Percentiles rank a stretch among this genome's conserved stretches.
phyloP scores from a whole-genome alignment of 1,140 invertebrate species.

The Notospermus geniculatus region DNA sequence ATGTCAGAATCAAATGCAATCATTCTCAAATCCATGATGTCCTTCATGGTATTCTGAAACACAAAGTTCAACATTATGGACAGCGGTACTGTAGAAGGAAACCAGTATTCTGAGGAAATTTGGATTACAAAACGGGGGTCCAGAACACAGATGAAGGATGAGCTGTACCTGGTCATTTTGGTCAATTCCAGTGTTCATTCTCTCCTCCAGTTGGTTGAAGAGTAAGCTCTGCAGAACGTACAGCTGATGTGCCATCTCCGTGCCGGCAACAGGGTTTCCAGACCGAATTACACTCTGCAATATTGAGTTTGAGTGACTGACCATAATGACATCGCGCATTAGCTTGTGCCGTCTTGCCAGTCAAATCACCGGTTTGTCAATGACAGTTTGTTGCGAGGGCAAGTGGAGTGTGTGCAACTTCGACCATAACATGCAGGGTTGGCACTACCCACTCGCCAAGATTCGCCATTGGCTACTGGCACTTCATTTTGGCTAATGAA shows the following conservation, averaged over 20 bases:
- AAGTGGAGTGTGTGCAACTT: no score
- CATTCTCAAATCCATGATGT: constrained; percentile 86
- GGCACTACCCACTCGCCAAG: no score
- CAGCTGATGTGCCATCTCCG: constrained; percentile 93
- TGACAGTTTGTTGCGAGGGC: no score
- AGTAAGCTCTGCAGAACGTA: constrained; percentile 88
- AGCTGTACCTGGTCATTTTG: constrained; percentile 69
- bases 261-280: constrained; percentile 60
- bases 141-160: no score
- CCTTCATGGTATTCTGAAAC: constrained; percentile 78
- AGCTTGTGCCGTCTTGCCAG: no score
- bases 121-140: neutral
- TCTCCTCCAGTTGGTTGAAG: constrained; percentile 81
- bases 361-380: no score
- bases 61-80: constrained; percentile 22
- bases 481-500: no score
- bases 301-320: neutral
- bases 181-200: constrained; percentile 84
- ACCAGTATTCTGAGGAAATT: neutral
- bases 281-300: constrained; percentile 27
- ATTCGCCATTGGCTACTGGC: no score
- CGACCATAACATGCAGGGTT: no score
- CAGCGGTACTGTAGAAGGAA: neutral
- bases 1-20: constrained; percentile 87
- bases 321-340: no score